Percentiles rank a stretch among this genome's conserved stretches.
phyloP scores from a whole-genome alignment of 2,113 vertebrate genomes.

The Rhabdomys dilectus region DNA sequence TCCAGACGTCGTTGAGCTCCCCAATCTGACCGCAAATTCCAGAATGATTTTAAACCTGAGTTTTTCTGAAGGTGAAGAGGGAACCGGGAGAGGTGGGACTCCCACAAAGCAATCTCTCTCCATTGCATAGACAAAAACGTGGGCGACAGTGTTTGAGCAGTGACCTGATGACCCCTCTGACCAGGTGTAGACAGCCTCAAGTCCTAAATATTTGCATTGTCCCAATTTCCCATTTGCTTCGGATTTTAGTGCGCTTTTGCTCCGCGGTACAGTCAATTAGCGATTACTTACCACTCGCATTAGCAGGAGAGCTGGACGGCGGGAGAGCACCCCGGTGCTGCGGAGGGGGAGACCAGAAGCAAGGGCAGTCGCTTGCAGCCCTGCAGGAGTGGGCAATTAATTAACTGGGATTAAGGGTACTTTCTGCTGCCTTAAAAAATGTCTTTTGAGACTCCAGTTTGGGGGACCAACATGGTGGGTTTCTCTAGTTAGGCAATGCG shows the following conservation, averaged over 20 bases:
- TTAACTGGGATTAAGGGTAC: not conserved
- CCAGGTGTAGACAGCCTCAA: conserved; percentile 75
- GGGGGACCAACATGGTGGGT: not conserved
- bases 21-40: not conserved
- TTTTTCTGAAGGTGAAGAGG: not conserved
- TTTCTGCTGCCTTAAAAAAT: not conserved
- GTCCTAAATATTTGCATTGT: conserved; percentile 66
- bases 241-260: conserved; percentile 52
- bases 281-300: conserved; percentile 44
- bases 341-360: not conserved
- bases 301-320: not conserved
- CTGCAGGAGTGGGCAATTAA: not conserved
- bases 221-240: conserved; percentile 45
- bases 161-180: conserved; percentile 70
- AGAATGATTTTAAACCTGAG: not conserved
- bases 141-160: conserved; percentile 3
- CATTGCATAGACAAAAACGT: conserved; percentile 32
- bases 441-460: conserved; percentile 31
- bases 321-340: accelerated
- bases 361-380: not conserved
- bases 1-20: not conserved
- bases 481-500: not conserved
- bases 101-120: conserved; percentile 19
- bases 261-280: conserved; percentile 58
- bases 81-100: not conserved